Evolutionary conservation across 2,797 vertebrate species (phyloP), one percentile per base, ranked within the genome.

Genomic region (Eleutherodactylus coqui): DNA sequence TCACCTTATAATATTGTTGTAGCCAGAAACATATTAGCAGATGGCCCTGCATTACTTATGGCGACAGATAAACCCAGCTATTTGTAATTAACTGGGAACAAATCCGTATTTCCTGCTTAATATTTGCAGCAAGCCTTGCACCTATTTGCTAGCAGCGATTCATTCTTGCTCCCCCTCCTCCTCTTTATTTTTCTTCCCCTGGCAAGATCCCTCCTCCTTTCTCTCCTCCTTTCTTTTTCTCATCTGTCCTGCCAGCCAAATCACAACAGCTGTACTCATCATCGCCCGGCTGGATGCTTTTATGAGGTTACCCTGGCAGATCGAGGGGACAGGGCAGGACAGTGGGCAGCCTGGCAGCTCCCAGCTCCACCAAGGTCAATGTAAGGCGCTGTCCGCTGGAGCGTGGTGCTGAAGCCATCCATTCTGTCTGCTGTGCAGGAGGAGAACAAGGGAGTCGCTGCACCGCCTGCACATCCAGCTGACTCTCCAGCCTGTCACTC

Each of bases 181-280:
- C 58, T 83, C 58, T 79, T 32, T 75, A 75, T 84, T 64, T 87
- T 67, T 67, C 43, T 67, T 80, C 73, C 76, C 75, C 67, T 17
- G 38, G 53, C 51, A 55, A 87, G 82, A 75, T 76, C 82, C 67
- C 86, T 80, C 86, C 86, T 80, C 77, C 75, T 58, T 49, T 19
- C 58, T 64, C 55, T 79, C 53, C 36, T 62, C 55, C 64, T 43
- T 73, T 79, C 75, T 55, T 86, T 62, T 34, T 7, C 73, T 83
- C 76, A 64, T 84, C 82, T 67, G 64, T 72, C 55, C 76, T 83
- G 82, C 86, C 82, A 87, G 82, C 75, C 81, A 83, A 79, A 79
- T 84, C 64, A 72, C 72, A 83, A 73, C 86, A 83, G 53, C 81
- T 84, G 76, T 73, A 80, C 16, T 53, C 76, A 29, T 62, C 62